Evolutionary conservation across 2,888 invertebrate species (phyloP).

Genomic region (Eupithecia exiguata): DNA sequence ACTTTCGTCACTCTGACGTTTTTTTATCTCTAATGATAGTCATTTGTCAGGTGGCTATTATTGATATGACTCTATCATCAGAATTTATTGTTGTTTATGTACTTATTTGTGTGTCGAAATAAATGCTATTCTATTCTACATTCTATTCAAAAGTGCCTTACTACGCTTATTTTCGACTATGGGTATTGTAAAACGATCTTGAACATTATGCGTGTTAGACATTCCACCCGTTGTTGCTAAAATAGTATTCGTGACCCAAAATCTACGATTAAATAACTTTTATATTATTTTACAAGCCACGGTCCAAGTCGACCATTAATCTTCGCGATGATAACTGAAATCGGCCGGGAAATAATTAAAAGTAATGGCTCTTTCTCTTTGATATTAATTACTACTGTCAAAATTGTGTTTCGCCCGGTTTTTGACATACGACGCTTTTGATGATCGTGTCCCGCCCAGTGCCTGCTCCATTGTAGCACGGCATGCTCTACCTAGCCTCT

Average conservation of each 20-base stretch:
- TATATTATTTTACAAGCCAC: conserved; percentile 21
- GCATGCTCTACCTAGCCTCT: not conserved
- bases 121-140: too few relatives aligned
- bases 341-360: conserved; percentile 43
- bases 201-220: not conserved
- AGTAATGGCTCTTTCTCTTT: conserved; percentile 65
- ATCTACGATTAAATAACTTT: not conserved
- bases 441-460: conserved; percentile 31
- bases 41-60: not conserved
- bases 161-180: not conserved
- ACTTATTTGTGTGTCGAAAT: too few relatives aligned
- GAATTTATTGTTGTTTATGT: too few relatives aligned
- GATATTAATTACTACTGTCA: conserved; percentile 65
- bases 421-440: conserved; percentile 37
- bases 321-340: conserved; percentile 39
- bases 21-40: not conserved
- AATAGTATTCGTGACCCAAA: not conserved
- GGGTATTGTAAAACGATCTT: not conserved
- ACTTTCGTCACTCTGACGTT: conserved; percentile 2
- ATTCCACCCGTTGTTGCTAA: not conserved
- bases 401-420: conserved; percentile 48
- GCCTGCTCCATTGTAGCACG: conserved; percentile 35
- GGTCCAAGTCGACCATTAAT: conserved; percentile 35
- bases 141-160: too few relatives aligned
- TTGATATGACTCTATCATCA: not conserved